A percentile compares a stretch with the other conserved stretches of the same genome.
phyloP scores from a whole-genome alignment of 37 sponge, comb jelly and placozoan species.

The Halisarca cf. caerulea region DNA sequence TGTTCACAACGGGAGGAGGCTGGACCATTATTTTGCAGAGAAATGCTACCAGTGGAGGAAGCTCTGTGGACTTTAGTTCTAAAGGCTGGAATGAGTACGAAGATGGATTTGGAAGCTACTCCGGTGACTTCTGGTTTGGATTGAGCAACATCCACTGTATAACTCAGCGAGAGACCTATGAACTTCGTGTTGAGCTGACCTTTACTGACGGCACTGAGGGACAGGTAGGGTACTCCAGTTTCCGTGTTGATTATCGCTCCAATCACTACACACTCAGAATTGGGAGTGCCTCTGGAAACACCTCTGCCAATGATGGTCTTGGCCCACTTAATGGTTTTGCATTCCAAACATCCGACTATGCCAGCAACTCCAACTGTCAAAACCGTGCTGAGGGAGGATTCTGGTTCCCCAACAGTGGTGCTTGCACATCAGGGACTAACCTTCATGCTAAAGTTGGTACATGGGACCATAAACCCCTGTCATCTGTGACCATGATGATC shows the following conservation, averaged over 20 bases:
- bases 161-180: not conserved
- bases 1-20: not conserved
- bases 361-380: too few relatives aligned
- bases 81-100: not conserved
- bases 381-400: too few relatives aligned
- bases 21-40: not conserved
- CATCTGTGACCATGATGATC: too few relatives aligned
- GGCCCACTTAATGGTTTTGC: not conserved
- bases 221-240: not conserved
- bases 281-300: not conserved
- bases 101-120: not conserved
- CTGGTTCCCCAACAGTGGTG: too few relatives aligned
- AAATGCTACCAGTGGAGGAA: not conserved
- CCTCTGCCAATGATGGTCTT: conserved; percentile 1
- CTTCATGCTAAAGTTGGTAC: too few relatives aligned
- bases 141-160: not conserved
- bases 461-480: too few relatives aligned
- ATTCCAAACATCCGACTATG: not conserved
- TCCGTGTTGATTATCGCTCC: not conserved
- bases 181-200: not conserved
- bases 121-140: conserved; percentile 10
- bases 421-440: too few relatives aligned
- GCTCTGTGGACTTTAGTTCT: not conserved
- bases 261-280: not conserved
- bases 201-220: not conserved